Evolutionary conservation across 2,888 invertebrate species (phyloP).

Genomic region (Acanthococcus lagerstroemiae): DNA sequence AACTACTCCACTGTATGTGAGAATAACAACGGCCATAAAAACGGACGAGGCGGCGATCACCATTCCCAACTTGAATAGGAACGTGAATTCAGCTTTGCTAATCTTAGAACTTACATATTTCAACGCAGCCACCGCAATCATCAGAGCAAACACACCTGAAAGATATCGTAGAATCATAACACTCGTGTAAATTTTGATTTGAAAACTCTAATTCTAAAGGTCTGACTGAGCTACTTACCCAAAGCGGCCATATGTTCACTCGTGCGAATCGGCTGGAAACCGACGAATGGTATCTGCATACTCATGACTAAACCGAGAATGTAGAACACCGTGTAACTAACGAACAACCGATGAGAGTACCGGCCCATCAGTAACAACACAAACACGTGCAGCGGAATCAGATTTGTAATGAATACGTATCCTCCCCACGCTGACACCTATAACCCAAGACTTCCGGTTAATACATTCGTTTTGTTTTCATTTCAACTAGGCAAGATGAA

Average conservation of each 20-base stretch:
- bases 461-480: background rate
- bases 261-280: slow-evolving; percentile 96
- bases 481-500: too few species aligned
- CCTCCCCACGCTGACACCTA: slow-evolving; percentile 99
- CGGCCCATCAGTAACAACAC: slow-evolving; percentile 88
- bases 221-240: too few species aligned
- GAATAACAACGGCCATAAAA: slow-evolving; percentile 68
- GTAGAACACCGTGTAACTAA: slow-evolving; percentile 94
- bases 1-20: slow-evolving; percentile 90
- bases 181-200: background rate
- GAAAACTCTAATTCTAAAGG: background rate
- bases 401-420: slow-evolving; percentile 97
- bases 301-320: slow-evolving; percentile 88
- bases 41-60: slow-evolving; percentile 66
- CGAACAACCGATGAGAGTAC: slow-evolving; percentile 81
- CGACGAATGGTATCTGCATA: slow-evolving; percentile 95
- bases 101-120: slow-evolving; percentile 79
- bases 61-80: slow-evolving; percentile 69
- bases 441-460: slow-evolving; percentile 37
- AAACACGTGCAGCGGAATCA: slow-evolving; percentile 97
- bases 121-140: slow-evolving; percentile 77
- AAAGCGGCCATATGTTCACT: slow-evolving; percentile 99
- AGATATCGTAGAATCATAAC: too few species aligned
- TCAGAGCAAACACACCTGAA: slow-evolving; percentile 83
- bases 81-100: slow-evolving; percentile 80